Conservation (phyloP, 2,113 vertebrate genomes). For the Indri indri region DNA sequence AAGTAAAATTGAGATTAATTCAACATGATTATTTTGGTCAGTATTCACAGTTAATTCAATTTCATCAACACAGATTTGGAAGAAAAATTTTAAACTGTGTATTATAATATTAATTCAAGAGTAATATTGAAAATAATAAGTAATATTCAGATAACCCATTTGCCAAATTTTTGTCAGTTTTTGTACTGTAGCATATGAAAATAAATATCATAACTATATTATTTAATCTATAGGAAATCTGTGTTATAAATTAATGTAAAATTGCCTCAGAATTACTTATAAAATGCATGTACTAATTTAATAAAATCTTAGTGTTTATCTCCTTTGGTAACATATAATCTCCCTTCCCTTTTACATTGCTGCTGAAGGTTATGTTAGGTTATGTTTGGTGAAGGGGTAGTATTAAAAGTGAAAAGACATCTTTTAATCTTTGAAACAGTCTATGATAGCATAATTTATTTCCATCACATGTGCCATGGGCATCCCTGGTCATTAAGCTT, state of each 20-base stretch:
- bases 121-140: neutral
- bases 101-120: neutral
- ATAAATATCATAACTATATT: neutral
- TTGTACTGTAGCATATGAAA: neutral
- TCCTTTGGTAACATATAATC: neutral
- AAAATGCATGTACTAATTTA: neutral
- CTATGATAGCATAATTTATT: neutral
- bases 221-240: neutral
- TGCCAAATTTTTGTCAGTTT: neutral
- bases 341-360: neutral
- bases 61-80: neutral
- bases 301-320: neutral
- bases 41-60: neutral
- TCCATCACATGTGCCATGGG: fast-evolving
- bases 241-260: neutral
- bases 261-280: neutral
- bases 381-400: neutral
- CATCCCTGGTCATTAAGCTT: neutral
- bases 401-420: neutral
- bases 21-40: neutral
- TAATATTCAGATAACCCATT: neutral
- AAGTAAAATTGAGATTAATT: neutral
- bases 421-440: neutral
- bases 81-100: neutral
- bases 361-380: neutral